Conservation (phyloP, 2,113 vertebrate species). For the Prolemur simus region DNA sequence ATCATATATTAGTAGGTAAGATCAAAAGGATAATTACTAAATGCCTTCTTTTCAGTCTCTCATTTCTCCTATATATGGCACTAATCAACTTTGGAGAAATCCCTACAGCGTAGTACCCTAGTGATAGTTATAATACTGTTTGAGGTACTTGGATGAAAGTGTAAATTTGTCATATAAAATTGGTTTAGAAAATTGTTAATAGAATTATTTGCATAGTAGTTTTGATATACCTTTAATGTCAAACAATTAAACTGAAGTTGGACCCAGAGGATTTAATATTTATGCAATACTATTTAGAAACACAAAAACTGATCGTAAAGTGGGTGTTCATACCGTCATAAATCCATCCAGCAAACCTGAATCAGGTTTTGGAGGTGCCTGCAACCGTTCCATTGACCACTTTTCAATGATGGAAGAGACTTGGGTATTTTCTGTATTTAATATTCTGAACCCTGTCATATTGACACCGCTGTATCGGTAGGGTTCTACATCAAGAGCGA, state of each 20-base stretch:
- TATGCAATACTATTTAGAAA: constrained; percentile 21
- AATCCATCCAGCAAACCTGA: constrained; percentile 99
- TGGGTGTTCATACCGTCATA: constrained; percentile 94
- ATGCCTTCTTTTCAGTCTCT: neutral
- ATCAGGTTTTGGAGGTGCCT: constrained; percentile 97
- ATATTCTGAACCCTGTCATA: constrained; percentile 98
- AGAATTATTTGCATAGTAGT: neutral
- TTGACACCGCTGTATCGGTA: constrained; percentile 98
- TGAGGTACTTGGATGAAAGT: neutral
- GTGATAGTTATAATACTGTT: neutral
- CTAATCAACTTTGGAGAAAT: neutral
- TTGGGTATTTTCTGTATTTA: constrained; percentile 97
- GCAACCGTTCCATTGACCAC: constrained; percentile 98
- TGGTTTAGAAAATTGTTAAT: neutral
- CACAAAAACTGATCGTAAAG: constrained; percentile 42
- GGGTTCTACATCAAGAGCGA: constrained; percentile 96
- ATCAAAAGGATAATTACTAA: neutral
- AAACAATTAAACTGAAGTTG: neutral
- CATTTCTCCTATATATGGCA: neutral
- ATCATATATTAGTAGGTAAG: neutral
- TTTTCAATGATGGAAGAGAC: constrained; percentile 98
- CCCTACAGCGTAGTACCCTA: neutral
- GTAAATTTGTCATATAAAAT: neutral
- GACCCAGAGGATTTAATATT: neutral
- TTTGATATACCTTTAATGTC: neutral